A percentile compares a stretch with the other conserved stretches of the same genome.
Conservation (phyloP, 2,797 vertebrate species). For the Lagocephalus sceleratus region DNA sequence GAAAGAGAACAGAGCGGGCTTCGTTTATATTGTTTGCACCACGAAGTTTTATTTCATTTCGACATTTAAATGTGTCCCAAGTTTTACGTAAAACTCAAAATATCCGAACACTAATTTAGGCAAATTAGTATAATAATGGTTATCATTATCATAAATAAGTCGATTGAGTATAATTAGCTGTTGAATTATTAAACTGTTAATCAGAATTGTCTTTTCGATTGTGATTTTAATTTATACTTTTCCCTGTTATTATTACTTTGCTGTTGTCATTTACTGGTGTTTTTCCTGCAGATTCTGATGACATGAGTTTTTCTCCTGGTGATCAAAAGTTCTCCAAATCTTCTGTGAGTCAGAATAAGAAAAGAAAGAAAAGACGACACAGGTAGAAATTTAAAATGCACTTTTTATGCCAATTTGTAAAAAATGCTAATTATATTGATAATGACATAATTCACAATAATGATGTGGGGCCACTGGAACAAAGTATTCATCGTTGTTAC, state of each 20-base stretch:
- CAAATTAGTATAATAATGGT: background rate
- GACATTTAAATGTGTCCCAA: too few relatives aligned
- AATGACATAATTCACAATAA: background rate
- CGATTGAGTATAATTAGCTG: too few relatives aligned
- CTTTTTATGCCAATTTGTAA: background rate
- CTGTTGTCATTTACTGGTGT: background rate
- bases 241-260: background rate
- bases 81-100: too few relatives aligned
- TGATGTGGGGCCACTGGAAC: background rate
- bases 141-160: too few relatives aligned
- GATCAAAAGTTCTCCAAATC: constrained; percentile 91
- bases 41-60: too few relatives aligned
- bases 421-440: background rate
- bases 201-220: too few relatives aligned
- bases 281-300: constrained; percentile 87
- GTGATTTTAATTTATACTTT: background rate
- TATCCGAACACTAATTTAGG: background rate
- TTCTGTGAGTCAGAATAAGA: constrained; percentile 90
- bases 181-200: too few relatives aligned
- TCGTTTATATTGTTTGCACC: too few relatives aligned
- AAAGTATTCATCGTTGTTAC: background rate
- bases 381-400: constrained; percentile 71
- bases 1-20: too few relatives aligned
- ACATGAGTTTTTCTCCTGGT: constrained; percentile 84
- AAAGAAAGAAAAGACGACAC: constrained; percentile 95